phyloP scores from a whole-genome alignment of 2,888 invertebrate genomes.

The Plutella xylostella region DNA sequence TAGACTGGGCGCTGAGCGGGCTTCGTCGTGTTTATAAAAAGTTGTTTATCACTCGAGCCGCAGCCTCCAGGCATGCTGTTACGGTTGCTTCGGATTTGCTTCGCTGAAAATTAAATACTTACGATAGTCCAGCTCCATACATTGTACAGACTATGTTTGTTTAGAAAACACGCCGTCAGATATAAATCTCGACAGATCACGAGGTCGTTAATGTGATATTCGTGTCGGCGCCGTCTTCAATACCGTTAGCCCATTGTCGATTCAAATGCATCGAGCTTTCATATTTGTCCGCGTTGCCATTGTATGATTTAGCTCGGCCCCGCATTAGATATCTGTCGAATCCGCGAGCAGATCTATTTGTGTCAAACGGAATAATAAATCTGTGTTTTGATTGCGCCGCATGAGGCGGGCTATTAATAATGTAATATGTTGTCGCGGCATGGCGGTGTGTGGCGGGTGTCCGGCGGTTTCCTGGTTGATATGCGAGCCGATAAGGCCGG shows the following conservation, averaged over 20 bases:
- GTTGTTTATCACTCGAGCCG: constrained; percentile 25
- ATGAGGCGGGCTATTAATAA: background rate
- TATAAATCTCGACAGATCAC: constrained; percentile 64
- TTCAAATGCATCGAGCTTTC: constrained; percentile 53
- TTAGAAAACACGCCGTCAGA: constrained; percentile 44
- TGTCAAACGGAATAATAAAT: background rate
- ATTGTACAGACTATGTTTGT: constrained; percentile 23
- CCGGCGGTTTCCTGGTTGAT: constrained; percentile 54
- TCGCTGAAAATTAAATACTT: constrained; percentile 2
- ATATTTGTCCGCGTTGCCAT: constrained; percentile 53
- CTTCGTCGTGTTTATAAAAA: constrained; percentile 21
- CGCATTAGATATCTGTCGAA: background rate
- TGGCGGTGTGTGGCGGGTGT: constrained; percentile 4
- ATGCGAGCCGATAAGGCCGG: constrained; percentile 57
- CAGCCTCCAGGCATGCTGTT: no score
- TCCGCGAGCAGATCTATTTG: background rate
- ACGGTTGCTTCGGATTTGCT: constrained; percentile 8
- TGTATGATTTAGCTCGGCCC: constrained; percentile 37
- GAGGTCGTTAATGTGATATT: constrained; percentile 66
- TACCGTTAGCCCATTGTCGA: constrained; percentile 65
- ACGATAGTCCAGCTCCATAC: background rate
- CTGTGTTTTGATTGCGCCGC: background rate
- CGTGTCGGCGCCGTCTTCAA: constrained; percentile 58
- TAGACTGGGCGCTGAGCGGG: constrained; percentile 17
- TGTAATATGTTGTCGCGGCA: background rate